These are phyloP conservation scores for Myotis davidii DNA, from an alignment of 2,113 vertebrate genomes.

Conservation along the genomic window DNA sequence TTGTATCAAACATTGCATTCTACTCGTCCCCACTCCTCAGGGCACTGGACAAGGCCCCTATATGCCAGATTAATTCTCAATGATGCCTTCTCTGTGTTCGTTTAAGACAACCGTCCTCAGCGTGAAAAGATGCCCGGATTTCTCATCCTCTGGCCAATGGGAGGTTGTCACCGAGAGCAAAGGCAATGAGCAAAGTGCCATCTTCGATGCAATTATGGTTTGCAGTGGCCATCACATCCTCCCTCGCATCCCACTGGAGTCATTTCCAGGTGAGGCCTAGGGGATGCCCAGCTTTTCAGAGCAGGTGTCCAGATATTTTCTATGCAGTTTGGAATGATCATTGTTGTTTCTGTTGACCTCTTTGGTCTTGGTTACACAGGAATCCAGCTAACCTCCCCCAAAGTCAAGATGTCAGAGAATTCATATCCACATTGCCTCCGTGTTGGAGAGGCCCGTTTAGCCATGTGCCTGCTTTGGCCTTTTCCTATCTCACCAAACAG, in stretches of 20 bases:
- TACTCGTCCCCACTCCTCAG: background rate
- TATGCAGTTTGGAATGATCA: background rate
- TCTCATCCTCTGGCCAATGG: slow-evolving; percentile 87
- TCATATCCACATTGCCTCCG: background rate
- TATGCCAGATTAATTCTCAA: background rate
- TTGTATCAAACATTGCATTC: background rate
- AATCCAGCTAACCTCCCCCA: background rate
- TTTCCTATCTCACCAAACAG: background rate
- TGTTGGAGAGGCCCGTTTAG: background rate
- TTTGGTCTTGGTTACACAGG: no score
- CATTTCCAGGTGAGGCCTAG: slow-evolving; percentile 85
- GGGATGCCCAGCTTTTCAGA: background rate
- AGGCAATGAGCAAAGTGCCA: slow-evolving; percentile 78
- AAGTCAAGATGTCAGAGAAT: background rate
- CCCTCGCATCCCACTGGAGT: slow-evolving; percentile 82
- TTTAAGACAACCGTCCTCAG: slow-evolving; percentile 86
- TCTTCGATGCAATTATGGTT: slow-evolving; percentile 89
- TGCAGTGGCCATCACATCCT: slow-evolving; percentile 86
- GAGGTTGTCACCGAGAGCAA: slow-evolving; percentile 83
- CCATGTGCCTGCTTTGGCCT: background rate
- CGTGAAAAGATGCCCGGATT: slow-evolving; percentile 84
- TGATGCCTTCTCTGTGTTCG: slow-evolving; percentile 32
- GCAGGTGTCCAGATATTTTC: background rate
- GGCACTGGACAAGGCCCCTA: background rate
- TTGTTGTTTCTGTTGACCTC: background rate